phyloP scores from a whole-genome alignment of 2,888 invertebrate genomes.

The Leptinotarsa juncta region DNA sequence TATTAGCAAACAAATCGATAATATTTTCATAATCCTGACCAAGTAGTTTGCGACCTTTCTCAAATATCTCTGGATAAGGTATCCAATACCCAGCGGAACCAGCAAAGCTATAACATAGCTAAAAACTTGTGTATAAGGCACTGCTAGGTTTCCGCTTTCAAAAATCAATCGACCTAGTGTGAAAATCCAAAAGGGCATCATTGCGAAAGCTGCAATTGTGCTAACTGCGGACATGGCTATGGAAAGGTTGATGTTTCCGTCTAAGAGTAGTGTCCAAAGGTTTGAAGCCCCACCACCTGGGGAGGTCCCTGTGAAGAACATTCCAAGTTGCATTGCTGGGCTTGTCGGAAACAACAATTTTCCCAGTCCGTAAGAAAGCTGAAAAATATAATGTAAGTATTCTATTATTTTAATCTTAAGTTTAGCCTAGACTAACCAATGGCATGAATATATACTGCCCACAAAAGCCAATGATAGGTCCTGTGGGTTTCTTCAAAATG shows the following conservation, averaged over 20 bases:
- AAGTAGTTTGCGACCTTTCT: constrained; percentile 77
- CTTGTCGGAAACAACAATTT: constrained; percentile 76
- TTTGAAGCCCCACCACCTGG: constrained; percentile 96
- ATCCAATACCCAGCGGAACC: constrained; percentile 80
- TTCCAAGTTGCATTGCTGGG: constrained; percentile 80
- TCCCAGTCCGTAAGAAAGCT: constrained; percentile 80
- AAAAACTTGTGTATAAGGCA: constrained; percentile 83
- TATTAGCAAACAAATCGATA: constrained; percentile 80
- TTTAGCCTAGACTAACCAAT: constrained; percentile 68
- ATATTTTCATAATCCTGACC: constrained; percentile 84
- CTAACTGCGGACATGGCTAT: constrained; percentile 92
- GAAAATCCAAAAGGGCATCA: constrained; percentile 92
- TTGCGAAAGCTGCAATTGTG: constrained; percentile 87
- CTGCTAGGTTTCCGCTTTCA: constrained; percentile 74
- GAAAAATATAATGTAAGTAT: constrained; percentile 39
- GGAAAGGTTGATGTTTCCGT: constrained; percentile 91
- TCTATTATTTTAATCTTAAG: background rate
- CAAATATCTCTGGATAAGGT: constrained; percentile 74
- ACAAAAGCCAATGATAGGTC: constrained; percentile 80
- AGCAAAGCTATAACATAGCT: constrained; percentile 80
- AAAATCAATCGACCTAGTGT: constrained; percentile 84
- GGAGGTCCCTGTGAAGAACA: constrained; percentile 89
- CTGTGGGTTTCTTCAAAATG: constrained; percentile 78
- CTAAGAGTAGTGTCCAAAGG: constrained; percentile 92
- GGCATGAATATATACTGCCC: constrained; percentile 89